Conservation (phyloP, 2,888 invertebrate species). For the Toxonevra muliebris region DNA sequence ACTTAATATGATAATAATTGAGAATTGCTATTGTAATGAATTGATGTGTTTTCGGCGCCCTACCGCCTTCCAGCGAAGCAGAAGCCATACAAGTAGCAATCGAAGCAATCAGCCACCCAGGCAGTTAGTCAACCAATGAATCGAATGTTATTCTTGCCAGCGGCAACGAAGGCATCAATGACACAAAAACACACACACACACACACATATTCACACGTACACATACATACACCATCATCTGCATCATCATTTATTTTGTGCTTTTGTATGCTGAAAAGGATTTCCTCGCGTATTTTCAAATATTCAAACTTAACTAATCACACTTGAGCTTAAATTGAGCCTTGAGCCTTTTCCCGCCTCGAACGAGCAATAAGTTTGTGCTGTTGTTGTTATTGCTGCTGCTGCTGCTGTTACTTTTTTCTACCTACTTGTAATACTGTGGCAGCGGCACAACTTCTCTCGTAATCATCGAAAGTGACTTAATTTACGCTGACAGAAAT, state of each 20-base stretch:
- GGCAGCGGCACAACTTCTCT: too few species aligned
- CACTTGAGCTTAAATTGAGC: not conserved
- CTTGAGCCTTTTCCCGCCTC: not conserved
- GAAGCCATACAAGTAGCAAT: too few species aligned
- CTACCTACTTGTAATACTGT: too few species aligned
- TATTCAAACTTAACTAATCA: not conserved
- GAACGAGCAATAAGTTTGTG: not conserved
- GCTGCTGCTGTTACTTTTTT: too few species aligned
- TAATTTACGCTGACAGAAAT: too few species aligned
- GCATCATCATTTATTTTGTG: not conserved
- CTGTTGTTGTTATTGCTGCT: too few species aligned
- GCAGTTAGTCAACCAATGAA: too few species aligned
- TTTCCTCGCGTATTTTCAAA: too few species aligned
- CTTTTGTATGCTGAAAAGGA: not conserved
- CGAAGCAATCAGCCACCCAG: too few species aligned
- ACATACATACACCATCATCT: not conserved
- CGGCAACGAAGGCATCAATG: not conserved
- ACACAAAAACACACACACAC: not conserved
- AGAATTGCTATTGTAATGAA: not conserved
- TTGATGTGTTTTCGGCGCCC: not conserved
- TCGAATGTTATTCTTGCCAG: not conserved
- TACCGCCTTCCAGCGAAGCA: too few species aligned
- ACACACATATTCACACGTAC: not conserved
- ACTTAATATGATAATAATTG: conserved; percentile 12
- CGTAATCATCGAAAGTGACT: too few species aligned